These are phyloP conservation scores for Andrena camellia DNA, from an alignment of 2,888 invertebrate species.

Conservation along the genomic window DNA sequence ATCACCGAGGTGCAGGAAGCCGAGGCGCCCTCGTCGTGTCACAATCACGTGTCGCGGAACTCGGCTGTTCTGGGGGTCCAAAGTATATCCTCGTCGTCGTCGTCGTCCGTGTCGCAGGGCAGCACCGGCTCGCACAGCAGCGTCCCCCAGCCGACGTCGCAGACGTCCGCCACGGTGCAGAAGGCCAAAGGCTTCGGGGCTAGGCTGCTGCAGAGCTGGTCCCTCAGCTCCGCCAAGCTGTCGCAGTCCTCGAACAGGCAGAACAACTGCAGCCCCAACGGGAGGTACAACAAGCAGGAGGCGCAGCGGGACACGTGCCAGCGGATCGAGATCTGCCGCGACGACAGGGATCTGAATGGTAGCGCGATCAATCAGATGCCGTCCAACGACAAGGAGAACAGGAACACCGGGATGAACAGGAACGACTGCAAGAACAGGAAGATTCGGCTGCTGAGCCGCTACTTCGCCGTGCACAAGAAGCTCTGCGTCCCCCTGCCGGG, in stretches of 20 bases:
- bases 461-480: constrained; percentile 89
- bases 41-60: constrained; percentile 70
- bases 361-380: constrained; percentile 62
- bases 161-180: constrained; percentile 79
- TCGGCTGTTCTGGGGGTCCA: constrained; percentile 62
- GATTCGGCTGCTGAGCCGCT: constrained; percentile 88
- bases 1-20: constrained; percentile 95
- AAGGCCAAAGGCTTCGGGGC: constrained; percentile 86
- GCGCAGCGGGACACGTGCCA: constrained; percentile 57
- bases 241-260: constrained; percentile 56
- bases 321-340: constrained; percentile 54
- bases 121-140: constrained; percentile 73
- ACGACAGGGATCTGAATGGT: constrained; percentile 67
- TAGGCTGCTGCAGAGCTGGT: constrained; percentile 86
- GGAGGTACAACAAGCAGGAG: constrained; percentile 55
- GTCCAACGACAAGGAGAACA: constrained; percentile 80
- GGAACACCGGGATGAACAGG: constrained; percentile 75
- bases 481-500: constrained; percentile 88
- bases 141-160: constrained; percentile 52
- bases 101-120: constrained; percentile 71
- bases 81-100: constrained; percentile 61
- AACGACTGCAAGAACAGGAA: constrained; percentile 84
- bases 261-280: constrained; percentile 50
- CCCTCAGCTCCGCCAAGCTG: constrained; percentile 69
- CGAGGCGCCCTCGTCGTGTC: constrained; percentile 80